These are phyloP conservation scores for Arctocebus calabarensis DNA, from an alignment of 2,797 vertebrate genomes.

Conservation along the genomic window DNA sequence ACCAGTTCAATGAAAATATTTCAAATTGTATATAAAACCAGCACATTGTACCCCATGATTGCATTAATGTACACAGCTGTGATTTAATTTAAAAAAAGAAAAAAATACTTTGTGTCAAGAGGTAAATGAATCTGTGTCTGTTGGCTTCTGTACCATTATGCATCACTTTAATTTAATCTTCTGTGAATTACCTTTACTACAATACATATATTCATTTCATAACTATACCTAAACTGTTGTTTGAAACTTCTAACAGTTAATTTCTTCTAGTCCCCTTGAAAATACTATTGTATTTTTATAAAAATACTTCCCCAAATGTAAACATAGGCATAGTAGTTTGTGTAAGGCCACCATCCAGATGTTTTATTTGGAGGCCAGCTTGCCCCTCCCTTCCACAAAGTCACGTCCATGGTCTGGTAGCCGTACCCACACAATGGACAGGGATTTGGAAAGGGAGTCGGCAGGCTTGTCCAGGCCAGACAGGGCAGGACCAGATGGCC, in stretches of 20 bases:
- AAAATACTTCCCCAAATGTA: conserved; percentile 48
- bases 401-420: neutral
- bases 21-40: too few relatives aligned
- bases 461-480: neutral
- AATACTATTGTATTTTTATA: conserved; percentile 38
- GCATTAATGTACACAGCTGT: too few relatives aligned
- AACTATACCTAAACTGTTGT: conserved; percentile 22
- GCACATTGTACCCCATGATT: too few relatives aligned
- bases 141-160: conserved; percentile 63
- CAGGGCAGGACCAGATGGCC: neutral
- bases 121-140: conserved; percentile 71
- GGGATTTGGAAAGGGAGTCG: neutral
- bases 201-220: conserved; percentile 15
- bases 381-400: neutral
- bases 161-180: conserved; percentile 68
- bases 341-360: neutral
- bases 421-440: neutral
- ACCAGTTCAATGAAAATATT: too few relatives aligned
- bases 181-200: conserved; percentile 46
- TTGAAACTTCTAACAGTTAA: conserved; percentile 67
- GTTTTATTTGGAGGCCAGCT: neutral
- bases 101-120: conserved; percentile 77
- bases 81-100: too few relatives aligned
- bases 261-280: conserved; percentile 58
- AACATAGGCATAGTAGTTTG: neutral